These are phyloP conservation scores for Myotis yumanensis DNA, from an alignment of 2,113 vertebrate genomes.

Conservation along the genomic window DNA sequence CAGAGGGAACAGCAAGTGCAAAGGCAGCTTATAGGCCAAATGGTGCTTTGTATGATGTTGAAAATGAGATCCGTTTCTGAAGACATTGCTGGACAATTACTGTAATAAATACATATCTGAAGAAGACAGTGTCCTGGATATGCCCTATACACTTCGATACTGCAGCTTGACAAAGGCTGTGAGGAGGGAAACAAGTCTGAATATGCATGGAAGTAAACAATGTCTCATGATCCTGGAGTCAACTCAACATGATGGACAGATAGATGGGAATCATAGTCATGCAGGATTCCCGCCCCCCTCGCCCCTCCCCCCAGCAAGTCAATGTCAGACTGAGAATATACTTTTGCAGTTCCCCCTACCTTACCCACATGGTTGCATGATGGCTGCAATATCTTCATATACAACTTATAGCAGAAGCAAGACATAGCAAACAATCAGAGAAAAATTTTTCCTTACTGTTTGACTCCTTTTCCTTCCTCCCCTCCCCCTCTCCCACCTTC, in stretches of 20 bases:
- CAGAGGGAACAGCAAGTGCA: neutral
- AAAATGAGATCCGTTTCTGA: neutral
- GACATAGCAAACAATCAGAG: neutral
- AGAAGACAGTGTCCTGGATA: neutral
- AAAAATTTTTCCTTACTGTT: neutral
- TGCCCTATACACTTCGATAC: too few relatives aligned
- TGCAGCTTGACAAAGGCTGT: neutral
- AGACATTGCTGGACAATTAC: neutral
- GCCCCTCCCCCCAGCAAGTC: neutral
- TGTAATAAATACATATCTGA: neutral
- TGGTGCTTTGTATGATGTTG: neutral
- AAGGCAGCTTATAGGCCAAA: neutral
- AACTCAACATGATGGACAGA: neutral
- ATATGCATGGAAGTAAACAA: neutral
- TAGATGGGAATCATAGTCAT: neutral
- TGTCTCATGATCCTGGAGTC: neutral
- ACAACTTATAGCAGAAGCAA: neutral
- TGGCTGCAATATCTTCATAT: neutral
- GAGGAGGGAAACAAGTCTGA: neutral
- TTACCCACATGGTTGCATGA: neutral
- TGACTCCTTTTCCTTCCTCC: neutral
- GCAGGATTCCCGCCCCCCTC: fast-evolving
- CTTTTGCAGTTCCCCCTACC: neutral
- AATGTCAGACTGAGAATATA: neutral
- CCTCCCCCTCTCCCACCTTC: too few relatives aligned